These are phyloP conservation scores for Allochrocebus solatus DNA, from an alignment of 2,797 vertebrate species.

Conservation along the genomic window DNA sequence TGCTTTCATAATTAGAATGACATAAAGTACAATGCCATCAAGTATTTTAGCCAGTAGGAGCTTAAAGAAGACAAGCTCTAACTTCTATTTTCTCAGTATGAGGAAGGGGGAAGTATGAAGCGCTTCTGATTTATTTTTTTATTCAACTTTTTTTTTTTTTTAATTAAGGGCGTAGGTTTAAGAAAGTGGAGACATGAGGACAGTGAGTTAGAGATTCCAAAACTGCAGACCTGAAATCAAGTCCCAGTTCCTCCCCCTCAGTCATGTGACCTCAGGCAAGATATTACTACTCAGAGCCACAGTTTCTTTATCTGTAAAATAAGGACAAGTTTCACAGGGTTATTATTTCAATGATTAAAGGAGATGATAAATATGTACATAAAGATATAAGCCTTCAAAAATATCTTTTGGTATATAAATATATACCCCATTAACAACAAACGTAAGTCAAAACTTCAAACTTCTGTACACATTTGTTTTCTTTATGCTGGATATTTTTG, in stretches of 20 bases:
- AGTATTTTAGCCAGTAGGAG: neutral
- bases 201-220: neutral
- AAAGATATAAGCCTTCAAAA: neutral
- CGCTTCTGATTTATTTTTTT: neutral
- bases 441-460: neutral
- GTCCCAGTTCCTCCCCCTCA: neutral
- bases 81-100: conserved; percentile 10
- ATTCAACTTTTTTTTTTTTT: neutral
- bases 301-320: neutral
- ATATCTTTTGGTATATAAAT: neutral
- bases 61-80: neutral
- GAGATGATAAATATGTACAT: neutral
- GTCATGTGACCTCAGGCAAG: neutral
- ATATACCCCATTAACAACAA: neutral
- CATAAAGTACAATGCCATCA: neutral
- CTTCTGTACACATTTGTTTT: neutral
- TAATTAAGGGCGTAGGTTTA: neutral
- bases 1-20: conserved; percentile 1
- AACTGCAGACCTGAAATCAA: neutral
- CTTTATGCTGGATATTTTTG: neutral
- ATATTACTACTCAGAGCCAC: neutral
- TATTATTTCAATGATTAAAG: neutral
- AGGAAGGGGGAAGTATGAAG: neutral
- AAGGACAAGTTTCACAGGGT: neutral
- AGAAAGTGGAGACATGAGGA: neutral